These are phyloP conservation scores for Hypothenemus hampei DNA, from an alignment of 1,140 invertebrate species.

Conservation along the genomic window DNA sequence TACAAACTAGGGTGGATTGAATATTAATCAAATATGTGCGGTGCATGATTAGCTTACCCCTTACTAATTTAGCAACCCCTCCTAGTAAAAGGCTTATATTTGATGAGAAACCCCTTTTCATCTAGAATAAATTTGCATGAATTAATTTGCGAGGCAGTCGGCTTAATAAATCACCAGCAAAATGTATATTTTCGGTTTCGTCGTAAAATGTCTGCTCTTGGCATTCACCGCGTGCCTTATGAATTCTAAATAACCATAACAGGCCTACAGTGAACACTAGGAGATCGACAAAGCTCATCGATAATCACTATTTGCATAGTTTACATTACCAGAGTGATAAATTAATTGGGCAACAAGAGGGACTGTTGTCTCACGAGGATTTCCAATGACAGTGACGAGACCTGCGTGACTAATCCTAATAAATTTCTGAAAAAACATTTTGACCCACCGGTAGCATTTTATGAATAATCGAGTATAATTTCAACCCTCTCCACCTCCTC, in stretches of 20 bases:
- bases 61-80: conserved; percentile 13
- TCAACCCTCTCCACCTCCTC: too few species aligned
- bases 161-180: too few species aligned
- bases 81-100: conserved; percentile 9
- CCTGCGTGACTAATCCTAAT: conserved; percentile 7
- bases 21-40: conserved; percentile 16
- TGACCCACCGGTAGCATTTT: too few species aligned
- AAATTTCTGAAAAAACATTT: too few species aligned
- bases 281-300: conserved; percentile 54
- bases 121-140: conserved; percentile 10
- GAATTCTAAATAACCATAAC: conserved; percentile 70
- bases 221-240: conserved; percentile 97
- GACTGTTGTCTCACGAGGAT: conserved; percentile 4
- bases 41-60: conserved; percentile 14
- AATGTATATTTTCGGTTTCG: too few species aligned
- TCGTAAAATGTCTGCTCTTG: conserved; percentile 69
- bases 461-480: too few species aligned
- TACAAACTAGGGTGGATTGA: conserved; percentile 17
- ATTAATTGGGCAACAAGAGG: background rate
- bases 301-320: background rate
- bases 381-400: conserved; percentile 7
- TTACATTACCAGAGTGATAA: background rate
- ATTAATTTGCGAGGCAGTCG: too few species aligned
- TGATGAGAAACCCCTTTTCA: conserved; percentile 3
- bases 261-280: conserved; percentile 85